Evolutionary conservation across 2,888 invertebrate genomes (phyloP).

Genomic region (Leptopilina syphax): DNA sequence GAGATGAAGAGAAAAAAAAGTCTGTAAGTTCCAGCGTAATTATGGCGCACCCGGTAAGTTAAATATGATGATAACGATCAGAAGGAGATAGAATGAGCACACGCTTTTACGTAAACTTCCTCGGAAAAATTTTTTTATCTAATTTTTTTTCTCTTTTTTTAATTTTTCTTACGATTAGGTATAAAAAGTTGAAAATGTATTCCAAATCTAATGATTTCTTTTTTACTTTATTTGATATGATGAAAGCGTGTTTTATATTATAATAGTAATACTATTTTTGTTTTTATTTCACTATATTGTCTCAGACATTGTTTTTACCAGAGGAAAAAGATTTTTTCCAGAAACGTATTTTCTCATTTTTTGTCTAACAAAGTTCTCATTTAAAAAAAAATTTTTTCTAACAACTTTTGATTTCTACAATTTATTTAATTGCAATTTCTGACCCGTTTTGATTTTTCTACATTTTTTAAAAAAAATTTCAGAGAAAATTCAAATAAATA

Average conservation of each 20-base stretch:
- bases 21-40: conserved; percentile 27
- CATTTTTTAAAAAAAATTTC: too few relatives aligned
- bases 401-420: too few relatives aligned
- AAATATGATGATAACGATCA: conserved; percentile 39
- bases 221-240: neutral
- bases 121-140: conserved; percentile 2
- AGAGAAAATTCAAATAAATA: too few relatives aligned
- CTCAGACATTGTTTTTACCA: neutral
- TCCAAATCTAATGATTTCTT: conserved; percentile 14
- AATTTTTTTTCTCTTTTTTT: neutral
- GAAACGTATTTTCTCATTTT: too few relatives aligned
- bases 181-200: conserved; percentile 35
- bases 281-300: neutral
- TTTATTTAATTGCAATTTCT: too few relatives aligned
- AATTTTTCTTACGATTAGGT: conserved; percentile 9
- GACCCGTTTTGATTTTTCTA: too few relatives aligned
- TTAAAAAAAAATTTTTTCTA: too few relatives aligned
- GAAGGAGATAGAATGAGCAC: conserved; percentile 31
- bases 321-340: too few relatives aligned
- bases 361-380: too few relatives aligned
- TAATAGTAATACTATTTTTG: neutral
- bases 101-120: conserved; percentile 17
- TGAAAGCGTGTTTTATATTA: neutral
- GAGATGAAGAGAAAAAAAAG: conserved; percentile 1
- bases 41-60: conserved; percentile 32